phyloP scores from a whole-genome alignment of 2,888 invertebrate species.

The Sarcophaga rosellei region DNA sequence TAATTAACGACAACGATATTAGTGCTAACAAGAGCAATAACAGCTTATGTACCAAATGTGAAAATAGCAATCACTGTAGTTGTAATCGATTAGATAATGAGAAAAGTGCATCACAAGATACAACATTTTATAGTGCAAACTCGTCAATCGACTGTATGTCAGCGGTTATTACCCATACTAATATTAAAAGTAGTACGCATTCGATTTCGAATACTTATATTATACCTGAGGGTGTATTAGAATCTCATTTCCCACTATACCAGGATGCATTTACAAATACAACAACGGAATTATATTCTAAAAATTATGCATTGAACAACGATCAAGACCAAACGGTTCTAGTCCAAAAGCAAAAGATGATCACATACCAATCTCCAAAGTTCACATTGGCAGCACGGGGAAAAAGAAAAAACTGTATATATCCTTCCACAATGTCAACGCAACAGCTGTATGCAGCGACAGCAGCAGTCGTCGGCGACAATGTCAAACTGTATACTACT shows the following conservation, averaged over 20 bases:
- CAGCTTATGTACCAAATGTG: conserved; percentile 74
- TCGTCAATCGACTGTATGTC: conserved; percentile 78
- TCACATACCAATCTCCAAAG: conserved; percentile 41
- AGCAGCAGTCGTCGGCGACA: conserved; percentile 11
- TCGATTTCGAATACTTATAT: conserved; percentile 52
- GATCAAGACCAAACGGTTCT: conserved; percentile 39
- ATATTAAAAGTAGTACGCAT: conserved; percentile 15
- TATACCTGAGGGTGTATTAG: conserved; percentile 79
- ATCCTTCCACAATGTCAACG: conserved; percentile 60
- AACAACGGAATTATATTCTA: conserved; percentile 42
- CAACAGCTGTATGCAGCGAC: conserved; percentile 42
- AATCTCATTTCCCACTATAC: conserved; percentile 81
- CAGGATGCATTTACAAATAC: conserved; percentile 65
- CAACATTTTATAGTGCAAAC: conserved; percentile 81
- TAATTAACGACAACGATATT: conserved; percentile 75
- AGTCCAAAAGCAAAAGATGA: conserved; percentile 42
- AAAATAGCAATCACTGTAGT: conserved; percentile 77
- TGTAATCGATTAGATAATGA: conserved; percentile 66
- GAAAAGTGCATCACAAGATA: conserved; percentile 77
- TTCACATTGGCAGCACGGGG: conserved; percentile 44
- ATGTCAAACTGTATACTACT: conserved; percentile 49
- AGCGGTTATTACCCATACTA: conserved; percentile 62
- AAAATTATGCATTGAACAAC: conserved; percentile 36
- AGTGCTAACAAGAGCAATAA: background rate
- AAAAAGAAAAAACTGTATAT: conserved; percentile 66